Base-by-base conservation (phyloP, 2,888 invertebrate genomes). In the Nemapogon koenigi region DNA sequence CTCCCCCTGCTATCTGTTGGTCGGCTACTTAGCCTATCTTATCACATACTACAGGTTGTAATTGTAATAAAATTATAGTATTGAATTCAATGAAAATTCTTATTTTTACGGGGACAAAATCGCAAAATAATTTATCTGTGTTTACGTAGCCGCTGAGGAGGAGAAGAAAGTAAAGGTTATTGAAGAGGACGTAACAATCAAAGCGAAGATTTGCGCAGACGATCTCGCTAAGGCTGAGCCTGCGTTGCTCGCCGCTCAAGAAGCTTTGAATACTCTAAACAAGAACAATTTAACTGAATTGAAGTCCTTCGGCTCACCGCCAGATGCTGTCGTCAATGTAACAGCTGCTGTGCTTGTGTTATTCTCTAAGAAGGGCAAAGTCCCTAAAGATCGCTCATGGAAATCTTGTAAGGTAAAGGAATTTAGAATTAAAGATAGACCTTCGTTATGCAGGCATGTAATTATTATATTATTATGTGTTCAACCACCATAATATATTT, bases 251-350 rank as follows among this genome's bases (percentile, higher is more conserved):
- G 94, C 94, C 8, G 96, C 97, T 0, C 90, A 92, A 57, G 93
- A 89, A 51, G 96, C 97, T 6, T 69, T 97, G 35, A 90, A 96
- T 57, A 96, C 96, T 0, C 68, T 97, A 16, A 95, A 97, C 58
- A 97, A 97, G 76, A 89, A 87, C 55, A 97, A 97, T 62, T 69
- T 97, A 46, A 96, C 96, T 0, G 97, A 97, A 70, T 67, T 97
- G 57, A 96, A 96, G 61, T 94, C 96, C 0, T 96, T 97, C 62
- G 93, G 94, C 1, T 86, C 92, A 3, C 97, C 97, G 3, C 94
- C 94, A 0, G 86, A 88, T 28, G 92, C 93, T 38, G 96, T 96
- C 0, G 88, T 91, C 1, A 90, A 86, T 50, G 95, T 96, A 0
- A 86, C 87, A 6, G 89, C 91, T 1, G 95, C 94, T 4, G 95